Conservation (phyloP, 1,140 invertebrate species). For the Hyles euphorbiae region DNA sequence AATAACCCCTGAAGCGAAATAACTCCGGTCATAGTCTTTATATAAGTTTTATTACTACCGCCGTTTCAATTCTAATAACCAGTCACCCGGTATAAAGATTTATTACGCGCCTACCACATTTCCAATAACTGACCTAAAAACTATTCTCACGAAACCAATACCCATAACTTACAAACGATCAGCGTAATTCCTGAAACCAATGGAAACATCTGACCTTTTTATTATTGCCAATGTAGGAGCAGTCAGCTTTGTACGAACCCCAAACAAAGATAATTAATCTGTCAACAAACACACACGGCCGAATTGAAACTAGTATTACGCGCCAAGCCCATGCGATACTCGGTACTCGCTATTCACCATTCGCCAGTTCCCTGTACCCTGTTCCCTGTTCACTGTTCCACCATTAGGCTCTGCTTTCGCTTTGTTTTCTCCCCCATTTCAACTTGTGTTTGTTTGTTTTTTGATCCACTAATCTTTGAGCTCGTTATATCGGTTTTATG, state of each 20-base stretch:
- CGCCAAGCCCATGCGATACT: no score
- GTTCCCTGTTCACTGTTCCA: background rate
- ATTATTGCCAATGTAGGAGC: conserved; percentile 1
- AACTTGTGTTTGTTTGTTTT: conserved; percentile 19
- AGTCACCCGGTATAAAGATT: conserved; percentile 2
- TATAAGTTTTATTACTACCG: no score
- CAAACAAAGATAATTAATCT: conserved; percentile 24
- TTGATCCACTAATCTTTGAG: conserved; percentile 8
- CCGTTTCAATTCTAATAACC: background rate
- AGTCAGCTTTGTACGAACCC: conserved; percentile 6
- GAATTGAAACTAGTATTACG: no score
- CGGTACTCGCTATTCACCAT: no score
- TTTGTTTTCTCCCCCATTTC: conserved; percentile 18
- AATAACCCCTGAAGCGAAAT: no score
- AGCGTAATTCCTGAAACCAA: background rate
- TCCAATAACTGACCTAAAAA: conserved; percentile 8
- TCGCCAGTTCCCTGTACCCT: no score
- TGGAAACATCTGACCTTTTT: conserved; percentile 8
- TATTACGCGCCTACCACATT: conserved; percentile 1
- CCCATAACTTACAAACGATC: conserved; percentile 1
- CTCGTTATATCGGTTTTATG: no score
- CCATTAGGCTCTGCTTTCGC: conserved; percentile 1
- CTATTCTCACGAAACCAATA: conserved; percentile 4
- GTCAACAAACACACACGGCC: conserved; percentile 13
- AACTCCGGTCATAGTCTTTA: no score